Conservation (phyloP, 2,797 vertebrate genomes). For the Pipistrellus kuhlii region DNA sequence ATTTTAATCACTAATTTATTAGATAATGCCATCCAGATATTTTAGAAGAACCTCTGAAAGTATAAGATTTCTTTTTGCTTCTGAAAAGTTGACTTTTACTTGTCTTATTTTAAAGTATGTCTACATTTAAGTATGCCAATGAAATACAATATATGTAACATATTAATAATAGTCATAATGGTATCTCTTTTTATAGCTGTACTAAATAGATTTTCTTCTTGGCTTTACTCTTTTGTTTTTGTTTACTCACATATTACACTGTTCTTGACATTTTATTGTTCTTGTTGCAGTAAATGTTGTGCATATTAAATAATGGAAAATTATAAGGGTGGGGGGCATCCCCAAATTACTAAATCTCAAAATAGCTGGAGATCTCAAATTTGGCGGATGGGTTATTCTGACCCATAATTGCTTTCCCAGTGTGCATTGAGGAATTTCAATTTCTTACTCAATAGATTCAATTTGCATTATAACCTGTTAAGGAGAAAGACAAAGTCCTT, state of each 20-base stretch:
- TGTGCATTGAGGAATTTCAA: background rate
- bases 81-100: background rate
- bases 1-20: conserved; percentile 77
- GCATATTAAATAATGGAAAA: background rate
- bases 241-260: background rate
- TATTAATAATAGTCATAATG: background rate
- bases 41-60: conserved; percentile 12
- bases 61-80: background rate
- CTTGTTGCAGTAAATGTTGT: background rate
- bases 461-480: background rate
- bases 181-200: background rate
- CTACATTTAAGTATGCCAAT: background rate
- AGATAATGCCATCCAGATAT: conserved; percentile 49
- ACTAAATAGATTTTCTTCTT: background rate
- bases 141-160: background rate
- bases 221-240: background rate
- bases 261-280: background rate
- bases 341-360: background rate
- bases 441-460: background rate
- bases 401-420: background rate
- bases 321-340: background rate
- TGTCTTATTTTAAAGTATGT: background rate
- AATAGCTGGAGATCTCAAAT: background rate
- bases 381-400: background rate
- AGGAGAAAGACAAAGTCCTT: background rate